Conservation (phyloP, 2,888 invertebrate species). For the Latrodectus elegans region DNA sequence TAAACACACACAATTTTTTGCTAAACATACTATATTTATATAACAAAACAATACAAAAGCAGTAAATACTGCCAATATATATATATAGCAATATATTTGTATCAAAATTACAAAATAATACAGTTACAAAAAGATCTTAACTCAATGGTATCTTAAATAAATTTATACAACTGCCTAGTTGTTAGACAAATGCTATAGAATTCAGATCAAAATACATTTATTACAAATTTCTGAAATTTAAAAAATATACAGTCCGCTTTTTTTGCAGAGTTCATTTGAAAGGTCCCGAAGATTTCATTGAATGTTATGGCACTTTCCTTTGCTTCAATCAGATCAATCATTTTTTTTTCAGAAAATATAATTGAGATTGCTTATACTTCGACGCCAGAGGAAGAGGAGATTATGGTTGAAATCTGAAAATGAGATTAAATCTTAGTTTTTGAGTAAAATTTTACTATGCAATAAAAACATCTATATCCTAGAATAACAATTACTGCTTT, state of each 20-base stretch:
- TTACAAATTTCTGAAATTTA: background rate
- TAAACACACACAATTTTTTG: too few species aligned
- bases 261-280: background rate
- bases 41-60: constrained; percentile 59
- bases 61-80: constrained; percentile 24
- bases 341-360: constrained; percentile 40
- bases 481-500: background rate
- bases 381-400: constrained; percentile 57
- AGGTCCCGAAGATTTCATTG: constrained; percentile 9
- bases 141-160: constrained; percentile 13
- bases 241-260: background rate
- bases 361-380: constrained; percentile 61
- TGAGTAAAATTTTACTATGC: background rate
- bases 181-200: background rate
- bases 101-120: constrained; percentile 57
- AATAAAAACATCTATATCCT: background rate
- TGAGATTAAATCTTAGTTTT: background rate
- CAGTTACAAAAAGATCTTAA: constrained; percentile 40
- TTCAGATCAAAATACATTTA: background rate
- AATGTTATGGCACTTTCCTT: constrained; percentile 40
- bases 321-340: background rate
- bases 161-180: constrained; percentile 14
- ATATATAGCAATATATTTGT: constrained; percentile 26
- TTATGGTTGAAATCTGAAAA: constrained; percentile 52
- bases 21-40: constrained; percentile 50